Percentiles rank a stretch among this genome's conserved stretches.
Evolutionary conservation across 2,113 vertebrate species (phyloP).

Genomic region (Mungos mungo): DNA sequence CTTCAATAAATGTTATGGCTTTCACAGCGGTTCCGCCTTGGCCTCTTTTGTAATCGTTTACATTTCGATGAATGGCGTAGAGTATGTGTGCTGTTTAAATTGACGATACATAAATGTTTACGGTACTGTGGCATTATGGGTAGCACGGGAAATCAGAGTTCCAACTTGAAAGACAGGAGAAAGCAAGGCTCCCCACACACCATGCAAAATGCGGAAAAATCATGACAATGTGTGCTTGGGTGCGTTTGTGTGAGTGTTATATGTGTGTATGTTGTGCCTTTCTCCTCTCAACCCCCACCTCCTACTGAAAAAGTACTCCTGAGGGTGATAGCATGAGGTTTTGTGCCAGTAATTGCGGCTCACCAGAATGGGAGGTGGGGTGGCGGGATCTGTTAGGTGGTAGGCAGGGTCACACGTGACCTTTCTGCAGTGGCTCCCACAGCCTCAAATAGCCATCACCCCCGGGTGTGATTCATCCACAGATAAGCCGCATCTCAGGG

Average conservation of each 20-base stretch:
- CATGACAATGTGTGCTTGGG: neutral
- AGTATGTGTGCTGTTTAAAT: neutral
- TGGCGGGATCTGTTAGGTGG: too few relatives aligned
- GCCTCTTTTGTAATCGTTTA: slow-evolving; percentile 57
- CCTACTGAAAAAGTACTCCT: neutral
- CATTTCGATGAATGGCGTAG: neutral
- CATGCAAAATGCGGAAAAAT: neutral
- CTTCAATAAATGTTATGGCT: slow-evolving; percentile 61
- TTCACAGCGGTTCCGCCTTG: neutral
- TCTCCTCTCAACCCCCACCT: neutral
- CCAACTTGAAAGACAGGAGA: neutral
- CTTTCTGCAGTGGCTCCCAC: neutral
- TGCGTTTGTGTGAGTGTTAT: neutral
- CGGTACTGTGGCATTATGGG: neutral
- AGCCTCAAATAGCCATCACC: neutral
- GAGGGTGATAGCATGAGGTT: neutral
- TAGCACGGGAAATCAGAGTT: neutral
- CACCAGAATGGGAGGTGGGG: neutral
- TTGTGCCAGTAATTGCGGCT: neutral
- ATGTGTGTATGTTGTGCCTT: neutral
- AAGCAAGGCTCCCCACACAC: neutral
- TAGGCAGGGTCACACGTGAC: fast-evolving
- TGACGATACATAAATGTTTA: neutral
- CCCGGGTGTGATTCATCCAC: neutral
- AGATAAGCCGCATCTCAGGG: neutral